Conservation (phyloP, 2,888 invertebrate species). For the Leptopilina syphax region DNA sequence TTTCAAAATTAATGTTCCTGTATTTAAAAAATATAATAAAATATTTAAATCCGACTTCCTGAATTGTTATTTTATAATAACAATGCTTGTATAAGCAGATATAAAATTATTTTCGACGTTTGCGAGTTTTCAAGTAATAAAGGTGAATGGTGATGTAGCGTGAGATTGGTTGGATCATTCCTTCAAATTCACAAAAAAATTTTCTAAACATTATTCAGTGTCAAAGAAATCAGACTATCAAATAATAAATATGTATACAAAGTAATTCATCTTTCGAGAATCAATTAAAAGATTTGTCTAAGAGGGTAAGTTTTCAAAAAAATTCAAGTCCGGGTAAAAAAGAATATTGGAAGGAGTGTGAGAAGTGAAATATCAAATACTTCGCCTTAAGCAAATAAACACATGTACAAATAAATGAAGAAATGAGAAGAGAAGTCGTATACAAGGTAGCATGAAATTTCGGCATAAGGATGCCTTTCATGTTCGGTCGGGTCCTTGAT, state of each 20-base stretch:
- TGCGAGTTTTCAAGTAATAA: constrained; percentile 44
- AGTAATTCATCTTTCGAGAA: too few species aligned
- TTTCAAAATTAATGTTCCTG: not conserved
- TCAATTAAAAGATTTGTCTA: not conserved
- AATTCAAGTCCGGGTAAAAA: too few species aligned
- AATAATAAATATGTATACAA: not conserved
- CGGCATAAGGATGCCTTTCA: constrained; percentile 50
- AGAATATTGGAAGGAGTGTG: too few species aligned
- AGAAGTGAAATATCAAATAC: too few species aligned
- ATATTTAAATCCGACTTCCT: constrained; percentile 10
- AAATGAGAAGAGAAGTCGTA: constrained; percentile 3
- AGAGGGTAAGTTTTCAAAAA: too few species aligned
- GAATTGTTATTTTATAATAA: constrained; percentile 40
- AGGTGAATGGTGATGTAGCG: constrained; percentile 55
- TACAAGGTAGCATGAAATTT: constrained; percentile 42
- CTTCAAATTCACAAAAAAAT: constrained; percentile 12
- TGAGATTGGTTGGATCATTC: constrained; percentile 52
- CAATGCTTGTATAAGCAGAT: constrained; percentile 12
- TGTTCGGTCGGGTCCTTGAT: constrained; percentile 48
- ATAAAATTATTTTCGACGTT: constrained; percentile 43
- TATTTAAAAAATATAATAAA: not conserved
- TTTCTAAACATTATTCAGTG: not conserved
- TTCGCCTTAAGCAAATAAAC: not conserved
- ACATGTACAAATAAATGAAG: not conserved
- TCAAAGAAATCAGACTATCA: not conserved